A percentile compares a stretch with the other conserved stretches of the same genome.
phyloP scores from a whole-genome alignment of 2,888 invertebrate genomes.

The Schizotus pectinicornis region DNA sequence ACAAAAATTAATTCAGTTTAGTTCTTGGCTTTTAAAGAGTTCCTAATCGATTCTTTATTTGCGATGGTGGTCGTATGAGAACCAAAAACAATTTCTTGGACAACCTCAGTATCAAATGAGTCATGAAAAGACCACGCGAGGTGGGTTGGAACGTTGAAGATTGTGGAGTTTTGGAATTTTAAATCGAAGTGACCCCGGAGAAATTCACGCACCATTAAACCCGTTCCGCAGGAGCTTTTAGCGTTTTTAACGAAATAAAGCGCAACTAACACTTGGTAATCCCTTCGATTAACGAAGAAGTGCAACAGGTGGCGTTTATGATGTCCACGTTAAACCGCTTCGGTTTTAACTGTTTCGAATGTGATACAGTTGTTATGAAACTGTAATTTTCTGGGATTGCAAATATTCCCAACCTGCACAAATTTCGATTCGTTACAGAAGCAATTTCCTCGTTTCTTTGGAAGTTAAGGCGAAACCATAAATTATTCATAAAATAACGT shows the following conservation, averaged over 20 bases:
- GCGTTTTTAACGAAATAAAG: too few relatives aligned
- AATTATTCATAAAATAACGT: slow-evolving; percentile 19
- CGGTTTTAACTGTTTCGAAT: slow-evolving; percentile 3
- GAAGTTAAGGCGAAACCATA: slow-evolving; percentile 1
- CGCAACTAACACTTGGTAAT: too few relatives aligned
- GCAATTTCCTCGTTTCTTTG: slow-evolving; percentile 16
- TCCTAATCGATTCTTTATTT: not conserved
- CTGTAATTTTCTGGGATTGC: slow-evolving; percentile 11
- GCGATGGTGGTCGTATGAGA: slow-evolving; percentile 2
- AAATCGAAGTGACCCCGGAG: not conserved
- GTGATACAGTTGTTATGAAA: slow-evolving; percentile 10
- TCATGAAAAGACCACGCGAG: slow-evolving; percentile 13
- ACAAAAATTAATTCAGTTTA: not conserved
- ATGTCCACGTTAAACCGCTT: slow-evolving; percentile 2
- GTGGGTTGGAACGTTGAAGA: slow-evolving; percentile 21
- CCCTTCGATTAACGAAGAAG: too few relatives aligned
- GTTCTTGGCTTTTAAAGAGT: slow-evolving; percentile 18
- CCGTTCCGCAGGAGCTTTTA: too few relatives aligned
- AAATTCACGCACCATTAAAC: not conserved
- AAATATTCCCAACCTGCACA: not conserved
- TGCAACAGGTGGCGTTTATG: not conserved
- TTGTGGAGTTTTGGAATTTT: not conserved
- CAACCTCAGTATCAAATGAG: not conserved
- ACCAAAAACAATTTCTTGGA: not conserved
- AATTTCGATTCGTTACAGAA: slow-evolving; percentile 16